phyloP scores from a whole-genome alignment of 2,888 invertebrate species.

The Buathra laborator region DNA sequence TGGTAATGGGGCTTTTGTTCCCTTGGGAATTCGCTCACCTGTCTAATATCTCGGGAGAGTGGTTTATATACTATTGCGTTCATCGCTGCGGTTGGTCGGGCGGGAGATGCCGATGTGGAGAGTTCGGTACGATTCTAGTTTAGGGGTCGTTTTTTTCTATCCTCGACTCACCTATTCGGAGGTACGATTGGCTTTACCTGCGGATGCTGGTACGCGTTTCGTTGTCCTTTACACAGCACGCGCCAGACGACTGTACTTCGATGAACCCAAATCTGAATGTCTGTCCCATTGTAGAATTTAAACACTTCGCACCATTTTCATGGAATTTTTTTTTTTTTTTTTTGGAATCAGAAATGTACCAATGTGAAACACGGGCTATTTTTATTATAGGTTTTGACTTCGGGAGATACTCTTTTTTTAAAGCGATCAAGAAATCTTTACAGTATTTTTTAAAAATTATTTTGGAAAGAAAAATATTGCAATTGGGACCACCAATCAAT shows the following conservation, averaged over 20 bases:
- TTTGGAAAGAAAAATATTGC: no score
- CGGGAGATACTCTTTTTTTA: no score
- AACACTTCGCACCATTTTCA: neutral
- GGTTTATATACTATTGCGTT: slow-evolving; percentile 68
- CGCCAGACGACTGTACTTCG: neutral
- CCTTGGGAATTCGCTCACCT: slow-evolving; percentile 83
- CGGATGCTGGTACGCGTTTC: slow-evolving; percentile 34
- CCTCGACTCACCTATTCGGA: neutral
- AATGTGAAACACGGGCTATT: no score
- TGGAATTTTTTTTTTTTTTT: neutral
- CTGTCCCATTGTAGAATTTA: neutral
- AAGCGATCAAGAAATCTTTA: no score
- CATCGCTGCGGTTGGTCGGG: slow-evolving; percentile 3
- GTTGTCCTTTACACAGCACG: neutral
- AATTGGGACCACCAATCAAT: no score
- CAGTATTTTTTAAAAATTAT: no score
- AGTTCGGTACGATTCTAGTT: slow-evolving; percentile 46
- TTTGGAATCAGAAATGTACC: neutral
- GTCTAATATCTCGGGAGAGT: slow-evolving; percentile 82
- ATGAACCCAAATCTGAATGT: neutral
- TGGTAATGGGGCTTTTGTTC: slow-evolving; percentile 83
- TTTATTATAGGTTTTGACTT: no score
- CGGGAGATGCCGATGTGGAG: slow-evolving; percentile 35
- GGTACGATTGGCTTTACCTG: slow-evolving; percentile 51
- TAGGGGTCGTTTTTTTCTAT: slow-evolving; percentile 12